Evolutionary conservation across 1,140 invertebrate genomes (phyloP), one percentile per base, ranked within the genome.

Genomic region (Monomorium pharaonis): DNA sequence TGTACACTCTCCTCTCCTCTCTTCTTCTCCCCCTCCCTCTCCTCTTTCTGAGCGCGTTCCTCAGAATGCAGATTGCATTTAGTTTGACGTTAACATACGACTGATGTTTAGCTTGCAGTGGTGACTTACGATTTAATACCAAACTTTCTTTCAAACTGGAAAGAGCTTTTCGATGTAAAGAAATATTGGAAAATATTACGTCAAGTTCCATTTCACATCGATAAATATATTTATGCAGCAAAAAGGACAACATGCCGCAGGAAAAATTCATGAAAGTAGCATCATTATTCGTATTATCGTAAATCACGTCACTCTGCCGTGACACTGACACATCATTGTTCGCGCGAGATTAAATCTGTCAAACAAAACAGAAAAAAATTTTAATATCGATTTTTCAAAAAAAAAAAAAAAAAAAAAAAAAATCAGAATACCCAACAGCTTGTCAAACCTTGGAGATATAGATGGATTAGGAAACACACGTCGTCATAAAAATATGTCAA

Each of bases 31-130:
- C 33, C 10, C 21, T 27, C 12, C 42, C 51, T 14, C 21, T 44
- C 16, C 12, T 10, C 33, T 63, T 42, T 27, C 10, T n/a, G 37
- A 10, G 14, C 10, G 21, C 44, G 6, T 27, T 72, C 24, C 56
- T 54, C 56, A 60, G 58, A 80, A 37, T 56, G 14, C 49, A 75
- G 18, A 37, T 88, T 76, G 67, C 69, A 12, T n/a, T 67, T 16
- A 67, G 21, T 33, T 30, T 81, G 58, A n/a, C 27, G 47, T 42
- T 49, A 16, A 42, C 83, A 14, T 49, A 27, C n/a, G 9, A 33
- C 49, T 54, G 42, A 47, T 37, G 63, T 63, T 37, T n/a, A 60
- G 21, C 42, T 44, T 65, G 56, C 30, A 12, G 3, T 30, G 0
- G 0, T 30, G 21, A 69, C 44, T 47, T 24, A 21, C 30, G 6